Conservation (phyloP, 2,888 invertebrate genomes). For the Oligia latruncula region DNA sequence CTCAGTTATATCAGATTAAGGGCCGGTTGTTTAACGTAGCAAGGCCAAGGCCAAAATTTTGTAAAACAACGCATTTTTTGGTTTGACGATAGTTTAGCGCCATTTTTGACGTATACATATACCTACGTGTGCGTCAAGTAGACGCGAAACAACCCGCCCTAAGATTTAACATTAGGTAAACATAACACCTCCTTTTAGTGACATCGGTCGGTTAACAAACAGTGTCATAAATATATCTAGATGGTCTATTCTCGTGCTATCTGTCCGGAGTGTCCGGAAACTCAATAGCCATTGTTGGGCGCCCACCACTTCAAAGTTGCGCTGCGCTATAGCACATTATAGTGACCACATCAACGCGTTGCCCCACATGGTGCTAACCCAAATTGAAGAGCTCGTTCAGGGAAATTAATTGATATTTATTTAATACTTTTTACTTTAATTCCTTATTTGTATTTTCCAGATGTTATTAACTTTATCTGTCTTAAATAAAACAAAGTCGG, state of each 20-base stretch:
- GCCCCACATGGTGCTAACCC: conserved; percentile 49
- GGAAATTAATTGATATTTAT: not conserved
- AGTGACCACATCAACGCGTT: conserved; percentile 43
- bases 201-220: conserved; percentile 23
- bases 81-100: not conserved
- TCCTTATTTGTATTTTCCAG: too few species aligned
- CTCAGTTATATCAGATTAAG: too few species aligned
- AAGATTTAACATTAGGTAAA: not conserved
- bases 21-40: too few species aligned
- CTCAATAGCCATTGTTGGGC: conserved; percentile 65
- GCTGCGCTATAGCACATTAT: conserved; percentile 31
- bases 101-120: not conserved
- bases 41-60: not conserved
- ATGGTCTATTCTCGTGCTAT: conserved; percentile 34
- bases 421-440: too few species aligned
- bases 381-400: conserved; percentile 14
- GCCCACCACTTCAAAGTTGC: conserved; percentile 64
- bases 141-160: not conserved
- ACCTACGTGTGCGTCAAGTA: not conserved
- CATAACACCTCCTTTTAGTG: not conserved
- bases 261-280: conserved; percentile 50
- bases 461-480: too few species aligned
- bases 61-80: not conserved
- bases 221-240: conserved; percentile 3
- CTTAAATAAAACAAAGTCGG: too few species aligned